Evolutionary conservation across 64 coral and sea anemone species (phyloP).

Genomic region (Acropora tenuis): DNA sequence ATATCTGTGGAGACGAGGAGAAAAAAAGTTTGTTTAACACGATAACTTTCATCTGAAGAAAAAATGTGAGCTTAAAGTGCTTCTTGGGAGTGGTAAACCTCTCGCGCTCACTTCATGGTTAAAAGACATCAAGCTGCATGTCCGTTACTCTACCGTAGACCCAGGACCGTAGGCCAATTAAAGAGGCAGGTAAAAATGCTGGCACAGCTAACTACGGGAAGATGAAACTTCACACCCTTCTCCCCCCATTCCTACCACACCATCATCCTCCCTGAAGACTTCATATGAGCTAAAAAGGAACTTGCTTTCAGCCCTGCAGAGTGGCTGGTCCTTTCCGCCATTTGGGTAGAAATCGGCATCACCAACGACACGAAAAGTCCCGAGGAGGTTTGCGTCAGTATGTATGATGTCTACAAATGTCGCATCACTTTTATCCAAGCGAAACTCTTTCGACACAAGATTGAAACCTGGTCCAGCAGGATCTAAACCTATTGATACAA

Average conservation of each 20-base stretch:
- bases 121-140: too few species aligned
- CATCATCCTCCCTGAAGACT: background rate
- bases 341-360: constrained; percentile 68
- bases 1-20: background rate
- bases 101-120: too few species aligned
- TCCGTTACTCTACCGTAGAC: too few species aligned
- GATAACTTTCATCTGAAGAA: too few species aligned
- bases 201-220: too few species aligned
- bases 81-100: too few species aligned
- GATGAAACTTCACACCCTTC: too few species aligned
- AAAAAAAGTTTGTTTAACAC: too few species aligned
- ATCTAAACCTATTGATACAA: constrained; percentile 40
- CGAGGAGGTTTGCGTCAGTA: background rate
- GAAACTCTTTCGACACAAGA: background rate
- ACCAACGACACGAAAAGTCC: background rate
- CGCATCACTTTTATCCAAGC: constrained; percentile 47
- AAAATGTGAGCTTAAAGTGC: too few species aligned
- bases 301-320: background rate
- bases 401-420: constrained; percentile 73
- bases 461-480: constrained; percentile 39
- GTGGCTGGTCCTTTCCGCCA: constrained; percentile 41
- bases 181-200: too few species aligned
- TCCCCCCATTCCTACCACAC: too few species aligned
- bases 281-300: background rate
- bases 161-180: too few species aligned